Base-by-base conservation (phyloP, 2,797 vertebrate species). In the Sebastes umbrosus region DNA sequence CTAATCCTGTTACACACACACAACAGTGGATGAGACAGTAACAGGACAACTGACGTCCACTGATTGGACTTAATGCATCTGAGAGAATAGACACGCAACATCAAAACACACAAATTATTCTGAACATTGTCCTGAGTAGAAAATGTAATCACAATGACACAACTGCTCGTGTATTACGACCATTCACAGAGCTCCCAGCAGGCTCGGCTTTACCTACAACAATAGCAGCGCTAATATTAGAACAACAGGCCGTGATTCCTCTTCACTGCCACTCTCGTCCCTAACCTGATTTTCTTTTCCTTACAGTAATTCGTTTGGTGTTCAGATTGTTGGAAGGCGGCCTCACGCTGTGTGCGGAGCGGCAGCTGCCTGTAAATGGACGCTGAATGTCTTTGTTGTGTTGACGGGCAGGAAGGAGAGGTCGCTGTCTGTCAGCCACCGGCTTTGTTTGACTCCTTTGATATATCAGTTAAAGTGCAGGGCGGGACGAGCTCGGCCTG, bases 261-360 rank as follows among this genome's bases (percentile, higher is more conserved):
- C 73, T 20, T 85, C 77, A 54, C 79, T 27, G 85, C 80, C 72
- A 31, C 84, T 82, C 86, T 83, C 58, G 5, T 79, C 77, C 63
- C 85, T 92, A 92, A 93, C 78, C 6, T 67, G 83, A 92, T 94
- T 93, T 7, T 83, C 25, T 84, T 88, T 88, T 87, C 87, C 89
- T 84, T 87, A 87, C 90, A 88, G 88, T 91, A 73, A 90, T 92
- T 88, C 10, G 72, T 83, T 68, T 84, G 75, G 50, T 32, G 24
- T 58, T 68, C 25, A 3, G 67, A 29, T 65, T 65, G 68, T 25
- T 18, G 78, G 60, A 10, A 79, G 65, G 75, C 55, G 31, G 72
- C 70, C 72, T 63, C 68, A 4, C 8, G 18, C 75, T 8, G 71
- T 9, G 81, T 34, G 75, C 4, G 8, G 85, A 54, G 82, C 76